Evolutionary conservation across 2,888 invertebrate species (phyloP).

Genomic region (Scaeva pyrastri): DNA sequence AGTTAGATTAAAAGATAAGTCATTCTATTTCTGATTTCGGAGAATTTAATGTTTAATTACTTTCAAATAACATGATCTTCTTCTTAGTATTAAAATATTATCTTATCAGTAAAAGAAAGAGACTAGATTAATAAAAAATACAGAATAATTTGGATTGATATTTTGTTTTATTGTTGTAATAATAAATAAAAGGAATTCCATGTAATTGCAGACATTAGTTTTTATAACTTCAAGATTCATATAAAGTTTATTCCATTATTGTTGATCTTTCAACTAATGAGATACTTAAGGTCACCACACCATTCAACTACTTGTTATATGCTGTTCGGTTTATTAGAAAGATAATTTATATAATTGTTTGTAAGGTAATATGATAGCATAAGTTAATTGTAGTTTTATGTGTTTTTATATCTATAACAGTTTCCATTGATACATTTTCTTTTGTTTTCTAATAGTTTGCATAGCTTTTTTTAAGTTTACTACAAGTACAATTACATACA

Average conservation of each 20-base stretch:
- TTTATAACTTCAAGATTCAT: neutral
- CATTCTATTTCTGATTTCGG: neutral
- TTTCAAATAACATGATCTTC: neutral
- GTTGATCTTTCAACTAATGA: neutral
- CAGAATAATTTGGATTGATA: slow-evolving; percentile 32
- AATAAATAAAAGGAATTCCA: slow-evolving; percentile 48
- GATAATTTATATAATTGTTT: slow-evolving; percentile 36
- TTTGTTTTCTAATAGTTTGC: neutral
- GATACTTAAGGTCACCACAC: neutral
- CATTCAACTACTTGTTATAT: slow-evolving; percentile 18
- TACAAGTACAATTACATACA: neutral
- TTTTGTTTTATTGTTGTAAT: slow-evolving; percentile 11
- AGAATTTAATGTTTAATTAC: neutral
- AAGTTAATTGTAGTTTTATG: slow-evolving; percentile 5
- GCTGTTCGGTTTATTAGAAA: slow-evolving; percentile 20
- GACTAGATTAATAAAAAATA: slow-evolving; percentile 37
- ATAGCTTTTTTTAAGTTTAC: neutral
- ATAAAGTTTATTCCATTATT: neutral
- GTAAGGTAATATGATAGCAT: slow-evolving; percentile 38
- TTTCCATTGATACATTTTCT: slow-evolving; percentile 10
- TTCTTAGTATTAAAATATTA: neutral
- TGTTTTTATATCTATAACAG: slow-evolving; percentile 13
- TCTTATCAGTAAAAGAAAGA: slow-evolving; percentile 6
- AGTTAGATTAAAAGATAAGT: slow-evolving; percentile 21
- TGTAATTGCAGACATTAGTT: neutral